Conservation (phyloP, 1,140 invertebrate genomes). For the Bathynomus jamesi region DNA sequence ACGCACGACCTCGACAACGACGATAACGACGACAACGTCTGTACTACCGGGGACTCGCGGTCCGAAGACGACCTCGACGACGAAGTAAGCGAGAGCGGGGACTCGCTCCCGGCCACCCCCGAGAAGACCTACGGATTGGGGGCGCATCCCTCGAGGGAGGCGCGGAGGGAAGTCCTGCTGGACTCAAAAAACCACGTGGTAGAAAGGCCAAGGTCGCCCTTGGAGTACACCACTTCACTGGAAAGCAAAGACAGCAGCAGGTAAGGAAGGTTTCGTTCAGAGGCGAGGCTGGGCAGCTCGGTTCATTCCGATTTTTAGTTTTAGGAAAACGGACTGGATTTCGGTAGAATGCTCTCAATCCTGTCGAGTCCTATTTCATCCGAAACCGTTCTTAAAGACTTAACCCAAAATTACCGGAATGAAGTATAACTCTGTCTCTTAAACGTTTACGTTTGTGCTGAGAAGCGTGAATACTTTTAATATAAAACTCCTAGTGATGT, state of each 20-base stretch:
- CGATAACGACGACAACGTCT: slow-evolving; percentile 48
- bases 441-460: too few relatives aligned
- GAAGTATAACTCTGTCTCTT: too few relatives aligned
- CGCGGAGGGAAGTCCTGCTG: slow-evolving; percentile 15
- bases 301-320: too few relatives aligned
- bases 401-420: too few relatives aligned
- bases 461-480: too few relatives aligned
- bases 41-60: slow-evolving; percentile 40
- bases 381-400: too few relatives aligned
- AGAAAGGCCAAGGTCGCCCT: slow-evolving; percentile 17
- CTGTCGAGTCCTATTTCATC: too few relatives aligned
- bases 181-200: slow-evolving; percentile 7
- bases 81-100: slow-evolving; percentile 31
- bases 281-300: too few relatives aligned
- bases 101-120: slow-evolving; percentile 31
- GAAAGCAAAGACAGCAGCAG: slow-evolving; percentile 29
- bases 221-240: slow-evolving; percentile 23
- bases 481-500: too few relatives aligned
- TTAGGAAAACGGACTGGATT: too few relatives aligned
- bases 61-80: slow-evolving; percentile 38
- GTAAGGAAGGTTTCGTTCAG: slow-evolving; percentile 3
- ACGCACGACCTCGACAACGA: slow-evolving; percentile 38
- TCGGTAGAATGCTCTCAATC: too few relatives aligned
- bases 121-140: slow-evolving; percentile 34
- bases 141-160: slow-evolving; percentile 7